Evolutionary conservation across 2,113 vertebrate genomes (phyloP), one percentile per base, ranked within the genome.

Genomic region (Antennarius striatus): DNA sequence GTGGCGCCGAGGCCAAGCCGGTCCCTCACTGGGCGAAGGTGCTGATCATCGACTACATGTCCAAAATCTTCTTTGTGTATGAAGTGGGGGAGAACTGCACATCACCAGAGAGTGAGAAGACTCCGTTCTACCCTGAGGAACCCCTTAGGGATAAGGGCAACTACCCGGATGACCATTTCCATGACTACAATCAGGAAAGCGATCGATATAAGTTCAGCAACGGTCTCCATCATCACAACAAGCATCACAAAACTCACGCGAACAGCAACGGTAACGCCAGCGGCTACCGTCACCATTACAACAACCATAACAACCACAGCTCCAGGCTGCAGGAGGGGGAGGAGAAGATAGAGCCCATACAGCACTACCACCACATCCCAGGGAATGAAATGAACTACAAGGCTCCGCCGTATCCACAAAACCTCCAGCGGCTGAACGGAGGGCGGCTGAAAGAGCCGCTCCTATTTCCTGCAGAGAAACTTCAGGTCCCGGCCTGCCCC

Each of bases 11-110:
- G 87, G 97, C 98, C 72, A 96, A 94, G 74, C 96, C 98, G 0
- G 96, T 99, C 60, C 98, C 98, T 5, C 93, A 89, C 5, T 99
- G 98, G 98, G 97, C 96, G n/a, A 95, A 94, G 62, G 94, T 99
- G 52, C 86, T 99, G 77, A 96, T 99, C 86, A 91, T 99, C 62
- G 94, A 95, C 82, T 98, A 99, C 87, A 98, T 99, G 98, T 95
- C 98, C 39, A 96, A 95, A 90, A 94, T 98, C 32, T 93, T 96
- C 66, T 96, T 97, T 61, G 97, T 99, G 67, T 97, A 98, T 1
- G 97, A 99, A 0, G 95, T 99, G 30, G 98, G 98, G 2, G 98
- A 99, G 87, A 97, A 94, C 79, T 99, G 96, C 79, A 96, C 94
- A 0, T 92, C 92, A 0, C 80, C 93, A 0, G 89, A 85, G 82